phyloP scores from a whole-genome alignment of 2,113 vertebrate species.

The Chrysochloris asiatica region DNA sequence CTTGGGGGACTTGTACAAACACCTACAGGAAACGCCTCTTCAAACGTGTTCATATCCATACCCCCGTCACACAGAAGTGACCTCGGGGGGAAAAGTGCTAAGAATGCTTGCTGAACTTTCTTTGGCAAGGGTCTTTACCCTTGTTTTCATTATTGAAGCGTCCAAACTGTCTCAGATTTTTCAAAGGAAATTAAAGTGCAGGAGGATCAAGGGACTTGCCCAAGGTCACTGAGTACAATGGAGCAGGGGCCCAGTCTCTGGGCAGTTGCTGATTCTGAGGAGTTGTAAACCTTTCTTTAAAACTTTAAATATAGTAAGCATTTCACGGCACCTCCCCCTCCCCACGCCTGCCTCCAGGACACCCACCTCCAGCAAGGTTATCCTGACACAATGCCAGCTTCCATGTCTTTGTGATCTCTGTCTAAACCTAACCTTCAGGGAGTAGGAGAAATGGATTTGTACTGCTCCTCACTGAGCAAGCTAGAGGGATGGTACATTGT shows the following conservation, averaged over 20 bases:
- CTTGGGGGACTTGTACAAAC: background rate
- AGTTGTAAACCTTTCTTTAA: background rate
- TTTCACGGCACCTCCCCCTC: fast-evolving
- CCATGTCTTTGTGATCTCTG: too few species aligned
- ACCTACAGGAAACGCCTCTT: constrained; percentile 64
- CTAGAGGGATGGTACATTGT: fast-evolving
- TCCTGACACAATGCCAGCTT: background rate
- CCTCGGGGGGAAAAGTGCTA: background rate
- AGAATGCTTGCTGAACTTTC: background rate
- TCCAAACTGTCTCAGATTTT: constrained; percentile 18
- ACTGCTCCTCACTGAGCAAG: background rate
- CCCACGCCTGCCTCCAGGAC: background rate
- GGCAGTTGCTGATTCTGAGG: background rate
- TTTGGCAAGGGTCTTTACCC: background rate
- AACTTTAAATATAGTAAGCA: background rate
- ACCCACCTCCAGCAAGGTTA: fast-evolving
- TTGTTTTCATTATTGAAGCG: background rate
- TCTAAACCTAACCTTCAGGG: fast-evolving
- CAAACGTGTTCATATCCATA: background rate
- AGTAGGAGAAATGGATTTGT: background rate
- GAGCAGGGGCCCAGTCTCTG: background rate
- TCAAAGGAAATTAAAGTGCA: constrained; percentile 33
- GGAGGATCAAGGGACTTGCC: constrained; percentile 60
- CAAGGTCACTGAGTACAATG: constrained; percentile 47
- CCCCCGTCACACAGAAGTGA: background rate